Conservation (phyloP, 2,888 invertebrate genomes). For the Drosophila demipolita region DNA sequence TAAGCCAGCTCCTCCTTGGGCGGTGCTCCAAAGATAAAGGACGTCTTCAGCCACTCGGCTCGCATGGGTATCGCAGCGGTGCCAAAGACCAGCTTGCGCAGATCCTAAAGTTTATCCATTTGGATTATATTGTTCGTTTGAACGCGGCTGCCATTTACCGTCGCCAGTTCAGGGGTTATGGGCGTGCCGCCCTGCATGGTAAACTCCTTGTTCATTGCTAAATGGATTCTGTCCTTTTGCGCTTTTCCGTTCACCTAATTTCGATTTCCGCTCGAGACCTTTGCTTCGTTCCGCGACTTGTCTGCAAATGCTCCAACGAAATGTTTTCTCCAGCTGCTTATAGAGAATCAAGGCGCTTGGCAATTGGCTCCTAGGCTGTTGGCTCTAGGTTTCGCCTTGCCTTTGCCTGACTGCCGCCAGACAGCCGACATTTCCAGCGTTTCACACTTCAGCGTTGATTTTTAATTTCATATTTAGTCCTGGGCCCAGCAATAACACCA, state of each 20-base stretch:
- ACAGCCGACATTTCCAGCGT: slow-evolving; percentile 64
- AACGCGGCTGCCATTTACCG: slow-evolving; percentile 85
- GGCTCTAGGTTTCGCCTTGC: slow-evolving; percentile 19
- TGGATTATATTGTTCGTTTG: neutral
- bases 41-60: slow-evolving; percentile 90
- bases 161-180: slow-evolving; percentile 88
- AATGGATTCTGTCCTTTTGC: slow-evolving; percentile 32
- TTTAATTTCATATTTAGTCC: slow-evolving; percentile 79
- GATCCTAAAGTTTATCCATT: slow-evolving; percentile 85
- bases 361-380: neutral
- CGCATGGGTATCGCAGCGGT: slow-evolving; percentile 89
- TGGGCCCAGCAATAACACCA: slow-evolving; percentile 41
- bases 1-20: slow-evolving; percentile 86
- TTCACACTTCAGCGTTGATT: slow-evolving; percentile 80
- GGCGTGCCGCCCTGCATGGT: slow-evolving; percentile 87
- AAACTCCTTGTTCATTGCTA: slow-evolving; percentile 77
- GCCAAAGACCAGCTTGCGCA: slow-evolving; percentile 88
- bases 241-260: slow-evolving; percentile 50
- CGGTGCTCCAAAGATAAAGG: slow-evolving; percentile 88
- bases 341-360: neutral
- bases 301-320: slow-evolving; percentile 53
- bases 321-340: slow-evolving; percentile 25
- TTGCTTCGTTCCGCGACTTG: slow-evolving; percentile 65
- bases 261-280: slow-evolving; percentile 71
- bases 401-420: slow-evolving; percentile 36